Conservation (phyloP, 2,888 invertebrate species). For the Himalopsyche japonica region DNA sequence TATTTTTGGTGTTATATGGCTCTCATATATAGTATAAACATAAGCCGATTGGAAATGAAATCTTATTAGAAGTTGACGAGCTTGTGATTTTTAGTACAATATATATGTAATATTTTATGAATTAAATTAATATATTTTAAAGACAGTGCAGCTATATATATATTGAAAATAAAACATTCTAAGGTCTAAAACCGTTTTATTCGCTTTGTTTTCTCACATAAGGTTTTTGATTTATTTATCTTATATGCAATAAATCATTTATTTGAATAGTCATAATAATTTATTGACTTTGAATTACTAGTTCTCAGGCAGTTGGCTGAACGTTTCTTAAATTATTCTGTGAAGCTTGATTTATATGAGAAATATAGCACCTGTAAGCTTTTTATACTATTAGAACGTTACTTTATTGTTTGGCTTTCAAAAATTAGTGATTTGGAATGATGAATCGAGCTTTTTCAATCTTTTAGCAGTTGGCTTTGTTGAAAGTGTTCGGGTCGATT, state of each 20-base stretch:
- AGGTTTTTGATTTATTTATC: not conserved
- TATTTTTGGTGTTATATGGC: no score
- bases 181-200: not conserved
- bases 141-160: no score
- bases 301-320: not conserved
- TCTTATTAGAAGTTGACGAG: no score
- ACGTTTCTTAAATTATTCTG: not conserved
- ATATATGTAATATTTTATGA: no score
- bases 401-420: not conserved
- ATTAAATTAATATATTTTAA: no score
- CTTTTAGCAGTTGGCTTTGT: not conserved
- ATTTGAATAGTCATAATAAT: not conserved
- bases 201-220: not conserved
- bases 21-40: no score
- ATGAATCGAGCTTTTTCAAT: not conserved
- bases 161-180: not conserved
- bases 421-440: not conserved
- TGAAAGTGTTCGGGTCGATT: not conserved
- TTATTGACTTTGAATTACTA: not conserved
- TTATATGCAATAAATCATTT: not conserved
- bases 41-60: no score
- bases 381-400: not conserved
- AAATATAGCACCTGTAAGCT: not conserved
- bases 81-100: no score
- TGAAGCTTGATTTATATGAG: not conserved